phyloP scores from a whole-genome alignment of 2,888 invertebrate genomes.

The Endomychus coccineus region DNA sequence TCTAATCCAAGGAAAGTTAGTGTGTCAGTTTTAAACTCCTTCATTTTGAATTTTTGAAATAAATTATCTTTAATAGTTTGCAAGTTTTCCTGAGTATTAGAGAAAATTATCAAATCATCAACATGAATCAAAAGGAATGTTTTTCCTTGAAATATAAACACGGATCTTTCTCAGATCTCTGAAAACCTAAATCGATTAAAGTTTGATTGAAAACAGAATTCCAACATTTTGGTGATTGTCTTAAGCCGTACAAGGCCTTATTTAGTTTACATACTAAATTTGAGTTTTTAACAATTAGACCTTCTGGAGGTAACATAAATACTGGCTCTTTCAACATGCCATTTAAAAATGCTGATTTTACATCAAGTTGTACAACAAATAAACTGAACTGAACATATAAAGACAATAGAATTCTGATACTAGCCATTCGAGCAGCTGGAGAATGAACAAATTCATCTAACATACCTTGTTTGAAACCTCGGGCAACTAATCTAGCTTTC shows the following conservation, averaged over 20 bases:
- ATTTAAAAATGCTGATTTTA: constrained; percentile 19
- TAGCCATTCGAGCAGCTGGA: constrained; percentile 23
- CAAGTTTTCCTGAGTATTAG: constrained; percentile 10
- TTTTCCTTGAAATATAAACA: constrained; percentile 20
- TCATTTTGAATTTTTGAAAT: constrained; percentile 16
- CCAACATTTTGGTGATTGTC: constrained; percentile 22
- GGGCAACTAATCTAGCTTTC: constrained; percentile 22
- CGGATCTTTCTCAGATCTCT: constrained; percentile 19
- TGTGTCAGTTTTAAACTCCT: constrained; percentile 15
- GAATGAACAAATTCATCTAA: constrained; percentile 20
- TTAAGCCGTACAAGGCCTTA: constrained; percentile 19
- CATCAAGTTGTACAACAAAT: constrained; percentile 16
- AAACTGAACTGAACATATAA: constrained; percentile 18
- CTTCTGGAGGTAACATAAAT: constrained; percentile 6
- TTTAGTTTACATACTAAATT: constrained; percentile 16
- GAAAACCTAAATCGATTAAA: constrained; percentile 15
- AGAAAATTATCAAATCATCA: constrained; percentile 19
- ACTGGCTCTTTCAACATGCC: constrained; percentile 6
- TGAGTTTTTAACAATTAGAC: constrained; percentile 6
- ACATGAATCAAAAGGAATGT: constrained; percentile 16
- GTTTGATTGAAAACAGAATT: constrained; percentile 16
- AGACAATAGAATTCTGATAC: constrained; percentile 19
- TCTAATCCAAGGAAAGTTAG: constrained; percentile 17
- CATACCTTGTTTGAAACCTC: constrained; percentile 21
- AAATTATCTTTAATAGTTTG: constrained; percentile 14